Conservation (phyloP, 2,113 vertebrate species). For the Rhabdomys dilectus region DNA sequence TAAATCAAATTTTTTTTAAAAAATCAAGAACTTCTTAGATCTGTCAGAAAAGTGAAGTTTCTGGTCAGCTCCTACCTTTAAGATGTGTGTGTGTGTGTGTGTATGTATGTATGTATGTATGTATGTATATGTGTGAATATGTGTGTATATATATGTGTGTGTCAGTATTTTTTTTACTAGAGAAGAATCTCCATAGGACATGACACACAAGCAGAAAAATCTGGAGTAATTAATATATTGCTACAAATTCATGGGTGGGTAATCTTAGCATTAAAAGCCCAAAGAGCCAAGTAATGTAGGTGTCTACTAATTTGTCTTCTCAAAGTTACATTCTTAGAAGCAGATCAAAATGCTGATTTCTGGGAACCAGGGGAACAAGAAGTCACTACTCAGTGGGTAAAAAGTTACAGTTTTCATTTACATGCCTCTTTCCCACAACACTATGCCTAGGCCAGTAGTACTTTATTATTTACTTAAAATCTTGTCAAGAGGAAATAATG, state of each 20-base stretch:
- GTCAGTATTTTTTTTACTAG: background rate
- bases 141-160: too few relatives aligned
- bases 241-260: background rate
- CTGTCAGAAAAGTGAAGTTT: background rate
- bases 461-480: background rate
- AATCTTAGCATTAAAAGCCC: background rate
- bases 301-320: background rate
- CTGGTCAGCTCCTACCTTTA: background rate
- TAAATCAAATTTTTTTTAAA: background rate
- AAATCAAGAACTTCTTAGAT: background rate
- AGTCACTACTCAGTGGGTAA: background rate
- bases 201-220: background rate
- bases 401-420: background rate
- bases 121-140: too few relatives aligned
- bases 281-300: background rate
- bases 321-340: background rate
- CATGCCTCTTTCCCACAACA: background rate
- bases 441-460: background rate
- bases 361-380: background rate
- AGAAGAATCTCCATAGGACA: background rate
- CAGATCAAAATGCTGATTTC: background rate
- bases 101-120: too few relatives aligned
- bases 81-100: too few relatives aligned
- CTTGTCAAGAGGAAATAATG: background rate
- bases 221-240: background rate